Evolutionary conservation across 92 coral and sea anemone species (phyloP).

Genomic region (Pocillopora meandrina): DNA sequence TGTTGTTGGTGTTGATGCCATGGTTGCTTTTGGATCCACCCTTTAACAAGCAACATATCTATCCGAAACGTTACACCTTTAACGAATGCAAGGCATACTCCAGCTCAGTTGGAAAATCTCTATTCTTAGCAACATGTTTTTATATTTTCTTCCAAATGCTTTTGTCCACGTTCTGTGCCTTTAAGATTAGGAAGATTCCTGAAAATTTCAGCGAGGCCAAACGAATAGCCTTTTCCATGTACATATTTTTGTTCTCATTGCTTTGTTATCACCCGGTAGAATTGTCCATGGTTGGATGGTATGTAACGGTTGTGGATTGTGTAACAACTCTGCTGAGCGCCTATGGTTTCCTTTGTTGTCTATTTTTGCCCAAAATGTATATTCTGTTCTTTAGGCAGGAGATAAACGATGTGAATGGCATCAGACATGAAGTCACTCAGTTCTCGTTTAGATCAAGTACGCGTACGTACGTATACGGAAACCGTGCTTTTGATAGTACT

Average conservation of each 20-base stretch:
- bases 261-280: slow-evolving; percentile 68
- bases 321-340: slow-evolving; percentile 63
- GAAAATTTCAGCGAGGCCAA: slow-evolving; percentile 85
- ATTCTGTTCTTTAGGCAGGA: slow-evolving; percentile 58
- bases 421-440: background rate
- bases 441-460: background rate
- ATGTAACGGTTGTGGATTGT: slow-evolving; percentile 69
- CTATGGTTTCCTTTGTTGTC: slow-evolving; percentile 49
- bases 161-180: slow-evolving; percentile 63
- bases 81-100: slow-evolving; percentile 48
- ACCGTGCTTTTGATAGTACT: background rate
- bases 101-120: slow-evolving; percentile 22
- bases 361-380: slow-evolving; percentile 64
- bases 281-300: slow-evolving; percentile 61
- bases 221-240: slow-evolving; percentile 73
- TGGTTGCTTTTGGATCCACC: slow-evolving; percentile 71
- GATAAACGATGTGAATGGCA: slow-evolving; percentile 25
- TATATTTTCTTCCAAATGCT: slow-evolving; percentile 51
- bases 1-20: slow-evolving; percentile 30
- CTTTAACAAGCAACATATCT: slow-evolving; percentile 7
- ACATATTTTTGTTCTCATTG: slow-evolving; percentile 59
- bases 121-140: slow-evolving; percentile 43
- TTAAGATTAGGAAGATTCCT: slow-evolving; percentile 67
- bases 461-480: too few species aligned
- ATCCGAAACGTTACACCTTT: slow-evolving; percentile 39